Conservation (phyloP, 2,888 invertebrate genomes). For the Autographa pulchrina region DNA sequence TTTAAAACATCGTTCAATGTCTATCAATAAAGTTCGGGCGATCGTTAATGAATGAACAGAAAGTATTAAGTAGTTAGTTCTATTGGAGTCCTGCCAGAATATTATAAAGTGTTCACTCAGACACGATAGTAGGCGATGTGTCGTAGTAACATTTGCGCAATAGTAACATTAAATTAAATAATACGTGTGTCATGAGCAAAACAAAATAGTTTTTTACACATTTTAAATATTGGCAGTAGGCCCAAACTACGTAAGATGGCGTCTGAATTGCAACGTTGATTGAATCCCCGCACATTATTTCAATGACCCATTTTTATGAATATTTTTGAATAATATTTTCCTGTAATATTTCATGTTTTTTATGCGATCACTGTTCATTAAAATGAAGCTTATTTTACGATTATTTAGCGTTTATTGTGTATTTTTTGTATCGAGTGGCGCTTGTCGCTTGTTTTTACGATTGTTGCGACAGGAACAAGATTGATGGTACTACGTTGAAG, state of each 20-base stretch:
- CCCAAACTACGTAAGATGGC: conserved; percentile 53
- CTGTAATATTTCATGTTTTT: conserved; percentile 60
- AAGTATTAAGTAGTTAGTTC: conserved; percentile 56
- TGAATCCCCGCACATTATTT: conserved; percentile 57
- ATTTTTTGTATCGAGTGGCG: conserved; percentile 25
- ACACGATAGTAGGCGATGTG: conserved; percentile 47
- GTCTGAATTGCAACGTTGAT: conserved; percentile 62
- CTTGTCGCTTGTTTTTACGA: conserved; percentile 40
- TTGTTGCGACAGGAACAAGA: conserved; percentile 33
- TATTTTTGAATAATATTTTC: conserved; percentile 55
- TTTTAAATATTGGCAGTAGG: conserved; percentile 54
- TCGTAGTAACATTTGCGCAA: conserved; percentile 55
- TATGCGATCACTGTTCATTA: conserved; percentile 54
- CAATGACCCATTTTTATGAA: conserved; percentile 61
- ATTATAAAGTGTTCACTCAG: conserved; percentile 53
- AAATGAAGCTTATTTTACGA: conserved; percentile 49
- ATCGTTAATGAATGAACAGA: conserved; percentile 60
- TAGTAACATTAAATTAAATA: conserved; percentile 61
- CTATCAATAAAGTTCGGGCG: conserved; percentile 57
- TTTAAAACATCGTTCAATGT: conserved; percentile 46
- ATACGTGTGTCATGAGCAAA: conserved; percentile 47
- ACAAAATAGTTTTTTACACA: conserved; percentile 55
- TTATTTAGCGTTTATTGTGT: conserved; percentile 53
- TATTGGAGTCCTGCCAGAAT: conserved; percentile 60
- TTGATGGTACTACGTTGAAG: conserved; percentile 34